phyloP scores from a whole-genome alignment of 2,797 vertebrate species.

The Gephyroberyx darwinii region DNA sequence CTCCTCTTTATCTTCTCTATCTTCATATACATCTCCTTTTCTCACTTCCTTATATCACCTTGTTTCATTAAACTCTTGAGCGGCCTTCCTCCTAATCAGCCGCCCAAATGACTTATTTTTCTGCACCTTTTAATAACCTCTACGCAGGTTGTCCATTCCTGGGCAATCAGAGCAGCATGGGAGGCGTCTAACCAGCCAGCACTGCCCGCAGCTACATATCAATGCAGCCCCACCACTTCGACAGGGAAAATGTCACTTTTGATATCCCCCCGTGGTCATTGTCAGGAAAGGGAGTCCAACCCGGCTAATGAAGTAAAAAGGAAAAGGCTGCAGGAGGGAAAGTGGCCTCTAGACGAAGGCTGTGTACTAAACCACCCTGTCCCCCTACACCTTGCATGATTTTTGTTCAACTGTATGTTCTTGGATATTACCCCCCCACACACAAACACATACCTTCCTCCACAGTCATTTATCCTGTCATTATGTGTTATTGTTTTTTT shows the following conservation, averaged over 20 bases:
- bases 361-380: constrained; percentile 14
- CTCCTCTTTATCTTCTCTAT: neutral
- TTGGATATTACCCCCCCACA: constrained; percentile 14
- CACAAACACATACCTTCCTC: constrained; percentile 30
- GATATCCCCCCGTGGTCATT: constrained; percentile 73
- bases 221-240: constrained; percentile 61
- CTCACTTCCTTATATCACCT: constrained; percentile 49
- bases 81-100: constrained; percentile 45
- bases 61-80: constrained; percentile 65
- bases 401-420: constrained; percentile 26
- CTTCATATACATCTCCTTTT: constrained; percentile 42
- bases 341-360: constrained; percentile 46
- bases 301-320: constrained; percentile 69
- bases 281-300: constrained; percentile 63
- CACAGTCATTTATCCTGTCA: constrained; percentile 32
- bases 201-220: constrained; percentile 66
- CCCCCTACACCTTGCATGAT: constrained; percentile 1
- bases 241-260: constrained; percentile 74
- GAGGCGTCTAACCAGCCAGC: constrained; percentile 62
- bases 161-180: constrained; percentile 64
- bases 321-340: constrained; percentile 52
- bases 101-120: constrained; percentile 45
- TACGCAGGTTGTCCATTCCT: constrained; percentile 50
- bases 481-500: constrained; percentile 46
- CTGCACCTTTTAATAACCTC: constrained; percentile 55